Percentiles rank a stretch among this genome's conserved stretches.
Evolutionary conservation across 2,888 invertebrate genomes (phyloP).

Genomic region (Amiota minor): DNA sequence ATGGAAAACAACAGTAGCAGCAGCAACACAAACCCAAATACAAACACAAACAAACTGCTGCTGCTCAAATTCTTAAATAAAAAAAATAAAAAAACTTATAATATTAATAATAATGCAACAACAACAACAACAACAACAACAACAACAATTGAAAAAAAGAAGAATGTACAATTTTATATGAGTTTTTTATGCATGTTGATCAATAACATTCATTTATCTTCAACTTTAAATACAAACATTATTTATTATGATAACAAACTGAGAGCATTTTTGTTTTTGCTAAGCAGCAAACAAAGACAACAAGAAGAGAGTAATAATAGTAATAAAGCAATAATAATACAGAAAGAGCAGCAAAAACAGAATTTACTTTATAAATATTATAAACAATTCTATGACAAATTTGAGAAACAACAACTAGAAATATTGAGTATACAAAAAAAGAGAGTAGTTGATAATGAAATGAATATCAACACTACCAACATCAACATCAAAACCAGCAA

Average conservation of each 20-base stretch:
- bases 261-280: constrained; percentile 44
- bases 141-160: constrained; percentile 2
- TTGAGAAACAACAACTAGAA: constrained; percentile 29
- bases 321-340: background rate
- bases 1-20: constrained; percentile 41
- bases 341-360: constrained; percentile 4
- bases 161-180: background rate
- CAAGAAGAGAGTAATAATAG: background rate
- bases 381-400: constrained; percentile 40
- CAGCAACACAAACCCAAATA: background rate
- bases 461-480: constrained; percentile 2
- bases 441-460: background rate
- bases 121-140: constrained; percentile 23
- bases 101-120: constrained; percentile 20
- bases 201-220: constrained; percentile 48
- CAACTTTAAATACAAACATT: constrained; percentile 54
- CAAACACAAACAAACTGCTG: too few species aligned
- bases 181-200: constrained; percentile 42
- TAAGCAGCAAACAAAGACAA: background rate
- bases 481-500: background rate
- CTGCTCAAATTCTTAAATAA: too few species aligned
- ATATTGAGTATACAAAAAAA: background rate
- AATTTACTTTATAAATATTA: constrained; percentile 41
- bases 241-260: constrained; percentile 54
- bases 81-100: too few species aligned